Conservation (phyloP, 2,888 invertebrate species). For the Ctena decussata region DNA sequence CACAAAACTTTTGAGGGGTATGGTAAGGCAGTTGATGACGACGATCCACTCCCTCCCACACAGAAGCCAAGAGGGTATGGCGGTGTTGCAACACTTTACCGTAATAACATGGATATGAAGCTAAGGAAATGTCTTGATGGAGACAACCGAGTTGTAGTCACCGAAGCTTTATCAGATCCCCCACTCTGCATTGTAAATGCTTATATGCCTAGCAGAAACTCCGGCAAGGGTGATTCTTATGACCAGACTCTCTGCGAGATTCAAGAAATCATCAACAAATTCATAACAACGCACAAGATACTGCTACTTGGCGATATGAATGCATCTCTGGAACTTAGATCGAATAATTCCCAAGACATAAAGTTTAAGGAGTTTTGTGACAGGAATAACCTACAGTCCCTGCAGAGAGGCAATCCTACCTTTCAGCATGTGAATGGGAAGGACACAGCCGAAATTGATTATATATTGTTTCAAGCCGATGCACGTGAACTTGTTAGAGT, state of each 20-base stretch:
- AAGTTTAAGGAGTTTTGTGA: not conserved
- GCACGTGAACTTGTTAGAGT: not conserved
- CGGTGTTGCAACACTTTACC: not conserved
- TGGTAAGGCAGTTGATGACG: not conserved
- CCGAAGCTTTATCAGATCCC: not conserved
- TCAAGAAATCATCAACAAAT: not conserved
- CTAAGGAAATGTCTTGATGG: not conserved
- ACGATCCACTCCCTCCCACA: not conserved
- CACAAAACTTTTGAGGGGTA: not conserved
- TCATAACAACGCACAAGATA: not conserved
- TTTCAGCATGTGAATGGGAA: not conserved
- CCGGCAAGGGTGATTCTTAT: not conserved
- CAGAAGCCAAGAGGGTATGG: not conserved
- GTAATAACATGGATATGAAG: not conserved
- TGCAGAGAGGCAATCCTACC: not conserved
- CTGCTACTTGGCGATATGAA: not conserved
- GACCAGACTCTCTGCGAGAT: not conserved
- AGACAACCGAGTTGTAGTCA: not conserved
- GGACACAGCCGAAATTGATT: slow-evolving; percentile 9
- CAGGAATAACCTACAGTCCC: not conserved
- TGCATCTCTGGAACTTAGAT: not conserved
- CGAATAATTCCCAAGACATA: not conserved
- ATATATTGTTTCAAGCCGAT: not conserved
- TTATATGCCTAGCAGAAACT: not conserved
- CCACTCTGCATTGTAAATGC: not conserved